Evolutionary conservation across 1,140 invertebrate species (phyloP).

Genomic region (Drosophila bipectinata): DNA sequence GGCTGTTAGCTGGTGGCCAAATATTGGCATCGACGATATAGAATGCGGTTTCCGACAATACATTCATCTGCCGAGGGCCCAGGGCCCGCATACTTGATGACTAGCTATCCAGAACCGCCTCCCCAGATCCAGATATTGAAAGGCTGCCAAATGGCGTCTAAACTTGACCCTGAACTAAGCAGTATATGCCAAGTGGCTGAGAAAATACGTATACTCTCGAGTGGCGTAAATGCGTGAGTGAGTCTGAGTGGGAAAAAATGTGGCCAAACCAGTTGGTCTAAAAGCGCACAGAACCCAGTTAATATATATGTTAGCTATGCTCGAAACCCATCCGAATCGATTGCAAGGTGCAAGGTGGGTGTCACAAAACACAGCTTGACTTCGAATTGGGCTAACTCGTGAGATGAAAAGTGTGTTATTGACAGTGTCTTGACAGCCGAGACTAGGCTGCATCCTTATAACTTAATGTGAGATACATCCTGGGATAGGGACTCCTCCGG

Average conservation of each 20-base stretch:
- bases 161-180: conserved; percentile 31
- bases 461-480: neutral
- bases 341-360: conserved; percentile 33
- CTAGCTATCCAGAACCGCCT: neutral
- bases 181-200: conserved; percentile 1
- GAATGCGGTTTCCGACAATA: conserved; percentile 1
- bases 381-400: conserved; percentile 24
- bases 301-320: neutral
- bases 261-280: conserved; percentile 16
- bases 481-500: neutral
- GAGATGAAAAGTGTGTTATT: conserved; percentile 7
- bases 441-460: neutral
- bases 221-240: conserved; percentile 16
- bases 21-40: conserved; percentile 1
- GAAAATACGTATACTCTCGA: conserved; percentile 2
- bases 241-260: conserved; percentile 34
- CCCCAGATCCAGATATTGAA: neutral
- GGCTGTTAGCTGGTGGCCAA: conserved; percentile 7
- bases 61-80: conserved; percentile 2
- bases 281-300: conserved; percentile 11
- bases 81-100: neutral
- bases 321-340: neutral
- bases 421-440: conserved; percentile 2
- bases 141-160: conserved; percentile 6
- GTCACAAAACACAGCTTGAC: conserved; percentile 24